phyloP scores from a whole-genome alignment of 1,140 invertebrate species.

The Xylocopa sonorina region DNA sequence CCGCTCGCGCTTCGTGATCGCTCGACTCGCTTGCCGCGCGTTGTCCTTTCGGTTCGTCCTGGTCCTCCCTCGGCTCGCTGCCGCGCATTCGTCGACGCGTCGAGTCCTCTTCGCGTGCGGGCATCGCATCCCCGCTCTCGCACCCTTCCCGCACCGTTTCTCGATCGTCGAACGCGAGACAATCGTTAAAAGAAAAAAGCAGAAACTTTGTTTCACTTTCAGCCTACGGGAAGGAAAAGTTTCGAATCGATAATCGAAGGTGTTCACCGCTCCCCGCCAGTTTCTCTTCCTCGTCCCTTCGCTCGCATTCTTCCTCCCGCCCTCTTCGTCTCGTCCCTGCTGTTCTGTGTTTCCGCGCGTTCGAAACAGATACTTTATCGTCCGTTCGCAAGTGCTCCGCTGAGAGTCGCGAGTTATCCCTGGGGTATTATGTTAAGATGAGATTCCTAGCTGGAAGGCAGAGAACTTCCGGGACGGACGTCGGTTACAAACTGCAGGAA shows the following conservation, averaged over 20 bases:
- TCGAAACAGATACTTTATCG: background rate
- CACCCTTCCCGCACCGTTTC: background rate
- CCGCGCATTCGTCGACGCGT: constrained; percentile 23
- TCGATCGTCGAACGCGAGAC: background rate
- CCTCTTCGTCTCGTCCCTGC: too few relatives aligned
- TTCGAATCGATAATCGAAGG: constrained; percentile 15
- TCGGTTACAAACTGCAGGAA: background rate
- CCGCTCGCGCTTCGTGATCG: constrained; percentile 62
- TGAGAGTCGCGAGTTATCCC: background rate
- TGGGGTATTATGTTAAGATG: background rate
- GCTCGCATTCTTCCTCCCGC: too few relatives aligned
- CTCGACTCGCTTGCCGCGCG: constrained; percentile 30
- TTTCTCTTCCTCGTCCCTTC: too few relatives aligned
- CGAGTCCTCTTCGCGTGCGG: background rate
- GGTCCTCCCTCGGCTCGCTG: background rate
- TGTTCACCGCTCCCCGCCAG: too few relatives aligned
- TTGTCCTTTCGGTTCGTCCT: background rate
- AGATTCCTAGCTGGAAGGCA: background rate
- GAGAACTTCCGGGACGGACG: background rate
- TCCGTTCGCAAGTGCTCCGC: background rate
- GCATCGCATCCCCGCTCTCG: background rate
- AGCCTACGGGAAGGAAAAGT: too few relatives aligned
- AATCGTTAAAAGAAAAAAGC: background rate
- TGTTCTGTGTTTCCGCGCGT: background rate
- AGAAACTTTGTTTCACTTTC: too few relatives aligned